These are phyloP conservation scores for Choloepus hoffmanni DNA, from an alignment of 2,113 vertebrate genomes.

Conservation along the genomic window DNA sequence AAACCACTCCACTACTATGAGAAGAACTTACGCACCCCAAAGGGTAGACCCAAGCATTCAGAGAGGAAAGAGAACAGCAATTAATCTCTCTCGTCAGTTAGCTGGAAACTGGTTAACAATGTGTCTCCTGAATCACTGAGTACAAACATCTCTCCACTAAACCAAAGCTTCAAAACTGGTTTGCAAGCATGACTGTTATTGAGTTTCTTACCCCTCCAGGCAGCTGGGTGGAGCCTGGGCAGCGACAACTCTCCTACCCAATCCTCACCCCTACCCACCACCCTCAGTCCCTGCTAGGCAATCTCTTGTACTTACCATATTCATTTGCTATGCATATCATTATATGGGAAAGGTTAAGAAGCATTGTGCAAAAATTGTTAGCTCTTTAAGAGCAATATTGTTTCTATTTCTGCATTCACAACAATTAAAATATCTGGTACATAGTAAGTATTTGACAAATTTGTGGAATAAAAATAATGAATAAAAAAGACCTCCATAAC, in stretches of 20 bases:
- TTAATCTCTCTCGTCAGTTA: not conserved
- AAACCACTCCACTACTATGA: not conserved
- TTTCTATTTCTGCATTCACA: conserved; percentile 36
- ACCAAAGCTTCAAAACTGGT: conserved; percentile 8
- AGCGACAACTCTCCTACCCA: not conserved
- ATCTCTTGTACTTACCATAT: not conserved
- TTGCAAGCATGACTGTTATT: not conserved
- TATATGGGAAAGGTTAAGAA: not conserved
- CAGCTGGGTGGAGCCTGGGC: not conserved
- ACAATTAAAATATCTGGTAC: conserved; percentile 1
- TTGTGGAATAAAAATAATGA: conserved; percentile 31
- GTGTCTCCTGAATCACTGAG: not conserved
- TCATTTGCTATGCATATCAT: not conserved
- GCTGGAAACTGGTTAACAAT: not conserved
- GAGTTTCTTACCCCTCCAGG: not conserved
- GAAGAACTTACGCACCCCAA: not conserved
- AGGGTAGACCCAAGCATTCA: not conserved
- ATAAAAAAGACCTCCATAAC: not conserved
- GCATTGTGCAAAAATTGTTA: not conserved
- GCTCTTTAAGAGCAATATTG: not conserved
- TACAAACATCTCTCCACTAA: conserved; percentile 5
- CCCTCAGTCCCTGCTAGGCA: not conserved
- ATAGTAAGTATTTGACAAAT: not conserved
- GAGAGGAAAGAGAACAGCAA: not conserved
- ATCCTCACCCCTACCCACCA: too few species aligned